Evolutionary conservation across 2,113 vertebrate genomes (phyloP), one percentile per base, ranked within the genome.

Genomic region (Oncorhynchus clarkii): DNA sequence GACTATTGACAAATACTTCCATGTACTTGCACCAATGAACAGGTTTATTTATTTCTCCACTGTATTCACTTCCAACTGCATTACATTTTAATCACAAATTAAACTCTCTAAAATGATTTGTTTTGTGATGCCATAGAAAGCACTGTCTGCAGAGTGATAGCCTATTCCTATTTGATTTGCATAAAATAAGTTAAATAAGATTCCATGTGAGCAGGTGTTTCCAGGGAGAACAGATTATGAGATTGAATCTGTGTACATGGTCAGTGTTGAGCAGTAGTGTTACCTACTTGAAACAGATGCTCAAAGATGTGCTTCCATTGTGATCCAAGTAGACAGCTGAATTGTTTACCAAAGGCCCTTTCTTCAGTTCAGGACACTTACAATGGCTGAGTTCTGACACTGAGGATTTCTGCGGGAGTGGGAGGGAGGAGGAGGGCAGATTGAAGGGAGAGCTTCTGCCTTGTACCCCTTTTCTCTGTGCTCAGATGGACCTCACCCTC

Each of bases 311-410:
- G 85, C 87, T 81, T 84, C 90, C 87, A 87, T 89, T 88, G 89
- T 92, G 89, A 91, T 92, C 88, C 77, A 86, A 92, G 89, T 86
- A 88, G 89, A 91, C 91, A 90, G 91, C 89, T 91, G 89, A 90
- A 92, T 90, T 91, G 89, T 92, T 89, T 89, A 85, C 87, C 83
- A 88, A 87, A 90, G 80, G 70, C 82, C 87, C 88, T 92, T 91
- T 90, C 87, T 89, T 89, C 77, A 72, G 89, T 73, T 83, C 79
- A 86, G 87, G 81, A 72, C 82, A 14, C 7, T 31, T 80, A 91
- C 91, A 92, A 92, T 90, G 81, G 88, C 88, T 88, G 84, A 77
- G 1, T 77, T 72, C 68, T 72, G 80, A 82, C 84, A 82, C 85
- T 78, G 81, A 88, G 85, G 88, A 72, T 85, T 88, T 90, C 85